Evolutionary conservation across 1,140 invertebrate species (phyloP).

Genomic region (Euborellia annulipes): DNA sequence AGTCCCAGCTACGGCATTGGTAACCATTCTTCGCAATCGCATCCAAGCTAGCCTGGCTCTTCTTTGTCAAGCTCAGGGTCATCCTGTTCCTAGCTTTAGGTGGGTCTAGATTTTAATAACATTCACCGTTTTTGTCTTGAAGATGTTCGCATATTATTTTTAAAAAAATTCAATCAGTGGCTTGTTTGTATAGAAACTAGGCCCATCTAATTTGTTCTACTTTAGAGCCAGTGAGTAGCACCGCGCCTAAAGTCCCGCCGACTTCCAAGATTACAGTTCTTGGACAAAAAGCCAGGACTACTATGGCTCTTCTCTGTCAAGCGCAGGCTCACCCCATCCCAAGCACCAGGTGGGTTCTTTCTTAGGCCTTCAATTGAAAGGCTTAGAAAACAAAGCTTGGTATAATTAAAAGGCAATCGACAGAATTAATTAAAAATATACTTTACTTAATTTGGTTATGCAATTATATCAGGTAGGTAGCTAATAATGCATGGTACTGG

Average conservation of each 20-base stretch:
- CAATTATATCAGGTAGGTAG: conserved; percentile 1
- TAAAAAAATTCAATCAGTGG: too few relatives aligned
- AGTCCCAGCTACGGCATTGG: conserved; percentile 8
- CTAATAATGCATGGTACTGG: conserved; percentile 1
- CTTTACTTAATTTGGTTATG: neutral
- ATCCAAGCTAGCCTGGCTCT: conserved; percentile 5
- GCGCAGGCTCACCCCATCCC: conserved; percentile 12
- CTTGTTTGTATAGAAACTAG: neutral
- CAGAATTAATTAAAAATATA: too few relatives aligned
- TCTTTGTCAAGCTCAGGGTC: conserved; percentile 11
- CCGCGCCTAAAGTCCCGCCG: conserved; percentile 15
- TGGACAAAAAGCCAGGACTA: conserved; percentile 20
- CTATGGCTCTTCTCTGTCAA: conserved; percentile 15
- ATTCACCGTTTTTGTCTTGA: too few relatives aligned
- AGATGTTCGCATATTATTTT: too few relatives aligned
- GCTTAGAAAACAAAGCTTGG: too few relatives aligned
- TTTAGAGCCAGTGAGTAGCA: conserved; percentile 19
- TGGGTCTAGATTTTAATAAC: conserved; percentile 1
- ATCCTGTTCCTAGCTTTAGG: conserved; percentile 18
- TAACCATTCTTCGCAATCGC: conserved; percentile 35
- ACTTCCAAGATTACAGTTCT: conserved; percentile 32
- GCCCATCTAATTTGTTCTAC: neutral
- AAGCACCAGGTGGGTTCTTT: conserved; percentile 9
- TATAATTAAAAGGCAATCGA: too few relatives aligned
- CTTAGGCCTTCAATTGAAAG: too few relatives aligned